Evolutionary conservation across 2,888 invertebrate genomes (phyloP).

Genomic region (Lithophane socia): DNA sequence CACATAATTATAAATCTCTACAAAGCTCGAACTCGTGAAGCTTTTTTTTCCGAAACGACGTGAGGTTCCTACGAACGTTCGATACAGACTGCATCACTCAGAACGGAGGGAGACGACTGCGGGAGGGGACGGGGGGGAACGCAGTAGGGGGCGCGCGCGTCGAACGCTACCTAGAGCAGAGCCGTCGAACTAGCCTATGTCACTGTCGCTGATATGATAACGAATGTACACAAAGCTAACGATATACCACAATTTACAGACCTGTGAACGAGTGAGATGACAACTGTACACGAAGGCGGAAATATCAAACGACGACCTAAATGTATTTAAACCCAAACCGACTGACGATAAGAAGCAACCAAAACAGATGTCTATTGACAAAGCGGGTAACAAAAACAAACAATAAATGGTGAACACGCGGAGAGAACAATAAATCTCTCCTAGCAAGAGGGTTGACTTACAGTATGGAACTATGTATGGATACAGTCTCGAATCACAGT

Average conservation of each 20-base stretch:
- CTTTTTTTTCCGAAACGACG: constrained; percentile 75
- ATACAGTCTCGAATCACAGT: constrained; percentile 9
- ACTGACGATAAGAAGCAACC: constrained; percentile 71
- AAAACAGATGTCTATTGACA: constrained; percentile 82
- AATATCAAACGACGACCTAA: constrained; percentile 63
- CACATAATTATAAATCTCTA: constrained; percentile 80
- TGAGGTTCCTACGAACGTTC: constrained; percentile 69
- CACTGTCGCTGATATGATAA: constrained; percentile 87
- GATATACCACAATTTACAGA: constrained; percentile 70
- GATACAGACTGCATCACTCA: constrained; percentile 84
- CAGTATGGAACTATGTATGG: constrained; percentile 6
- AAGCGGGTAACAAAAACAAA: constrained; percentile 79
- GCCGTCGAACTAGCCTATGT: constrained; percentile 84
- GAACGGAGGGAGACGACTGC: constrained; percentile 70
- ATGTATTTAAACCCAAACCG: constrained; percentile 68
- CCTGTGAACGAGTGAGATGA: constrained; percentile 67
- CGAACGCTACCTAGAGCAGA: constrained; percentile 74
- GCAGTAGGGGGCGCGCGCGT: constrained; percentile 82
- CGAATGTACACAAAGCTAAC: constrained; percentile 84
- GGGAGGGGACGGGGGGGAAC: constrained; percentile 72
- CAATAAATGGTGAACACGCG: constrained; percentile 73
- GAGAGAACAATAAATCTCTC: constrained; percentile 76
- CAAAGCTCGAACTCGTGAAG: constrained; percentile 87
- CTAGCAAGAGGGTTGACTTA: constrained; percentile 59
- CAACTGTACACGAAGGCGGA: constrained; percentile 64